These are phyloP conservation scores for Thalassarche chlororhynchos DNA, from an alignment of 2,113 vertebrate genomes.

Conservation along the genomic window DNA sequence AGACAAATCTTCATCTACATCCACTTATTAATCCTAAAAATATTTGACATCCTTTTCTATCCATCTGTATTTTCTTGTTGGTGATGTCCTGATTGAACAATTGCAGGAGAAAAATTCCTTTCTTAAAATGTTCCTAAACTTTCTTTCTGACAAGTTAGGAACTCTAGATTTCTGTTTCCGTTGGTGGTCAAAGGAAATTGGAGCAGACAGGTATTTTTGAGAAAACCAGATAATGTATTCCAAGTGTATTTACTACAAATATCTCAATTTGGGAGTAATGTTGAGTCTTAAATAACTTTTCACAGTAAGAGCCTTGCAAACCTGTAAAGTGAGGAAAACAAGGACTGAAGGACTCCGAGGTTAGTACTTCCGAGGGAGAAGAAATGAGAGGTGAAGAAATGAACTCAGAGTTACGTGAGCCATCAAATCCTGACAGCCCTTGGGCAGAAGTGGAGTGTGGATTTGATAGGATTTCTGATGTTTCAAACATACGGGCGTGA, in stretches of 20 bases:
- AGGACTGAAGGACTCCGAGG: not conserved
- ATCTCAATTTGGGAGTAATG: not conserved
- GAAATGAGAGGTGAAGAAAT: not conserved
- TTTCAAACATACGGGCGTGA: fast-evolving
- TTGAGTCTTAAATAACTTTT: not conserved
- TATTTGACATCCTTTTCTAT: not conserved
- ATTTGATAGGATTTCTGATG: not conserved
- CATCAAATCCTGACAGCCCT: not conserved
- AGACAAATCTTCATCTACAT: not conserved
- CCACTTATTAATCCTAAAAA: not conserved
- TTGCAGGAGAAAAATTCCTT: not conserved
- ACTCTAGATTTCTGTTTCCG: not conserved
- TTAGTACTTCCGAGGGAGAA: not conserved
- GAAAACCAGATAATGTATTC: not conserved
- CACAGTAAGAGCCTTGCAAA: not conserved
- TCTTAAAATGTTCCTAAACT: not conserved
- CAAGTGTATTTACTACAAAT: not conserved
- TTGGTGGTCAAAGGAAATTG: not conserved
- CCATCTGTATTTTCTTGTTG: not conserved
- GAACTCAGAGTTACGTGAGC: not conserved
- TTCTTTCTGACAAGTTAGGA: not conserved
- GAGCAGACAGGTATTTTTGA: not conserved
- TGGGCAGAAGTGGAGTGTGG: not conserved
- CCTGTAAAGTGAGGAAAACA: not conserved
- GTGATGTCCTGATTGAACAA: not conserved